These are phyloP conservation scores for Phalacrocorax brasilianus DNA, from an alignment of 2,113 vertebrate species.

Conservation along the genomic window DNA sequence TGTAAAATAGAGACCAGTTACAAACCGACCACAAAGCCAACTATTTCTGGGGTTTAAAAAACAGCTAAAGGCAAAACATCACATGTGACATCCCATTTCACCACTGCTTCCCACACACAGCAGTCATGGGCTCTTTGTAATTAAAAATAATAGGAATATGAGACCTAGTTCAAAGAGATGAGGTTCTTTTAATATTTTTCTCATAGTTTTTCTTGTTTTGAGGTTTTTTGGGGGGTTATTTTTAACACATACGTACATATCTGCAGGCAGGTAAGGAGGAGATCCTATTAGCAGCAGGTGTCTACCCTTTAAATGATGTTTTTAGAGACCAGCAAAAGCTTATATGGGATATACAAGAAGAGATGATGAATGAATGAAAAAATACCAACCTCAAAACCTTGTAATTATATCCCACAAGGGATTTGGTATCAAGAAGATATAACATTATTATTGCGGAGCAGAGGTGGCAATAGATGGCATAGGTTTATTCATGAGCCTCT, in stretches of 20 bases:
- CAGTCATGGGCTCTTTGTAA: too few relatives aligned
- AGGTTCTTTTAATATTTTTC: background rate
- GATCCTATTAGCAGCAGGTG: background rate
- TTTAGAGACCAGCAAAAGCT: background rate
- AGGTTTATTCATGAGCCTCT: background rate
- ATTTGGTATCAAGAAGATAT: background rate
- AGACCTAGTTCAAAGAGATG: background rate
- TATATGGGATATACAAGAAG: background rate
- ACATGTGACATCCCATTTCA: accelerated
- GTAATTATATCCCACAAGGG: background rate
- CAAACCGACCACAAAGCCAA: background rate
- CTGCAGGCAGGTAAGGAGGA: background rate
- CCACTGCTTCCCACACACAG: background rate
- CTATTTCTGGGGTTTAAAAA: background rate
- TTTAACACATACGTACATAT: background rate
- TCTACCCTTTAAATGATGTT: background rate
- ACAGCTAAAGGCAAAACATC: background rate
- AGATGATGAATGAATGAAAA: background rate
- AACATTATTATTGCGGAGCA: background rate
- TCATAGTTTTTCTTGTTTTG: background rate
- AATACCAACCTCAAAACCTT: background rate
- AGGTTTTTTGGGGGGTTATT: accelerated
- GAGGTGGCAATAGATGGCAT: background rate
- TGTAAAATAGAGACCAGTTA: background rate
- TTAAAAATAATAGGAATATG: background rate